Evolutionary conservation across 2,797 vertebrate genomes (phyloP), one percentile per base, ranked within the genome.

Genomic region (Saxicola maurus): DNA sequence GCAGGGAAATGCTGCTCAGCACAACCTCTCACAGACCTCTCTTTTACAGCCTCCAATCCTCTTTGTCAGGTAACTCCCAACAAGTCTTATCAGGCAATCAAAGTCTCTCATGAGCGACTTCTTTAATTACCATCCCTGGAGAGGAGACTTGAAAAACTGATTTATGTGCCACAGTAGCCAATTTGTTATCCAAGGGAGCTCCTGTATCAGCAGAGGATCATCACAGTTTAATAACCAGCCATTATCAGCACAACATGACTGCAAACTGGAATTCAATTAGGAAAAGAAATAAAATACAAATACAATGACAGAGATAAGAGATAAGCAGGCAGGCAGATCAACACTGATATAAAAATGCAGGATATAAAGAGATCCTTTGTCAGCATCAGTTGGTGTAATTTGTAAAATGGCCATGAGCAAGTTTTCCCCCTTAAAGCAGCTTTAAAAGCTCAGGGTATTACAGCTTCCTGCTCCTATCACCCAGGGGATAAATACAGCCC

Each of bases 121-220:
- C 46, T 73, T 93, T 94, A 92, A 93, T 90, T 92, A 89, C 68
- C 72, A 89, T 71, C 81, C 77, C 83, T 65, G 67, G 83, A 93
- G 81, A 89, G 59, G 69, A 92, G 86, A 75, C 83, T 65, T 64
- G 61, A 94, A 85, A 55, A 91, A 64, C 42, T 89, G 87, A 94
- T 92, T 94, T 92, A 67, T 90, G 87, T 89, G 79, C 86, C 89
- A 80, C 9, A 0, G 89, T 67, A 94, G 91, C 89, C 85, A 90
- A 93, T 80, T 80, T 90, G 86, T 87, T 90, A 89, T 78, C 76
- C 87, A 77, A 82, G 65, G 65, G 53, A 80, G 61, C 73, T 90
- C 65, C 56, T 2, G 2, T 87, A 94, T 91, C 91, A 89, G 84
- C 67, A 72, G 65, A 67, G 61, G 65, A 90, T 94, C 91, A 94